Evolutionary conservation across 2,888 invertebrate genomes (phyloP).

Genomic region (Netelia melanura): DNA sequence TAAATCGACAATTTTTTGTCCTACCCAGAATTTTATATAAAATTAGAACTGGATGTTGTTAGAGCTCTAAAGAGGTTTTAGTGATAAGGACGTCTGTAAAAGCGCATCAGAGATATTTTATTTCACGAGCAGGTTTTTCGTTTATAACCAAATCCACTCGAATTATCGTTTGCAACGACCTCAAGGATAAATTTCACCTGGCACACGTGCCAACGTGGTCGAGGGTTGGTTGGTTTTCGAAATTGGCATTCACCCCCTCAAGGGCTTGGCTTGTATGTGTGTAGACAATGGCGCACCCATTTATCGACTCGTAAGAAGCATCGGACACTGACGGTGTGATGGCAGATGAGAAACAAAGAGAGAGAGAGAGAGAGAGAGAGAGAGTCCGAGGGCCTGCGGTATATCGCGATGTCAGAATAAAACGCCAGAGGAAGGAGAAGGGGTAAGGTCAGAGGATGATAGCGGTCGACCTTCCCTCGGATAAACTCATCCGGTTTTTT

Average conservation of each 20-base stretch:
- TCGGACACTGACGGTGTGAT: constrained; percentile 18
- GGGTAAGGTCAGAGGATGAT: constrained; percentile 57
- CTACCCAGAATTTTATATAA: too few species aligned
- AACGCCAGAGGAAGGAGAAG: constrained; percentile 18
- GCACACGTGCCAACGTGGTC: background rate
- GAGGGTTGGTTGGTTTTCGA: constrained; percentile 21
- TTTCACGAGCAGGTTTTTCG: background rate
- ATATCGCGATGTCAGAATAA: constrained; percentile 31
- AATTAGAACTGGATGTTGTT: too few species aligned
- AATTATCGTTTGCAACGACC: constrained; percentile 21
- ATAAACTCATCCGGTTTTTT: constrained; percentile 17
- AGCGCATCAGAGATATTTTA: background rate
- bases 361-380: constrained; percentile 6
- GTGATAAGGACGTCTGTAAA: background rate
- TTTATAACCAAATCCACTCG: constrained; percentile 17
- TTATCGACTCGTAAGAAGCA: constrained; percentile 64
- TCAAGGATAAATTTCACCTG: background rate
- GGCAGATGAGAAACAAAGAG: background rate
- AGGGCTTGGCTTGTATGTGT: constrained; percentile 32
- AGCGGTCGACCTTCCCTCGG: constrained; percentile 27
- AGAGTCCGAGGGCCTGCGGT: constrained; percentile 21
- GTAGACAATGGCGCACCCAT: constrained; percentile 64
- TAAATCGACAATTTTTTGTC: too few species aligned
- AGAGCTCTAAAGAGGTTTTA: background rate
- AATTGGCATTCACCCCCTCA: constrained; percentile 12